These are phyloP conservation scores for Accipiter cooperii DNA, from an alignment of 2,113 vertebrate species.

Conservation along the genomic window DNA sequence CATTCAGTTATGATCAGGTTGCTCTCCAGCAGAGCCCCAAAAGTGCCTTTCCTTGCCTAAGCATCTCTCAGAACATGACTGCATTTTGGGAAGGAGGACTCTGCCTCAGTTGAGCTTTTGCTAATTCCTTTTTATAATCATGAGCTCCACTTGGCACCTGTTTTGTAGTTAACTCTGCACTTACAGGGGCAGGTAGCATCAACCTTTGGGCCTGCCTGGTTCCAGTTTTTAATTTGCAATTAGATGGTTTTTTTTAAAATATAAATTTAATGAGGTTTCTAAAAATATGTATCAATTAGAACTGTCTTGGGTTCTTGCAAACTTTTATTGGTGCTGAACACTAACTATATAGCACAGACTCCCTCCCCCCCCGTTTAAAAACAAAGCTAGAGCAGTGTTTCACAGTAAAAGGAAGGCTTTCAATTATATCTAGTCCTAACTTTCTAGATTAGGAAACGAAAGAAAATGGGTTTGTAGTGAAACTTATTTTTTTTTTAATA, in stretches of 20 bases:
- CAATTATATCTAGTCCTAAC: not conserved
- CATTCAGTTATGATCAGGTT: not conserved
- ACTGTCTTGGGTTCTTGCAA: not conserved
- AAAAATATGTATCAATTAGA: not conserved
- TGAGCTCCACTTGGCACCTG: not conserved
- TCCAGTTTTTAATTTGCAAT: not conserved
- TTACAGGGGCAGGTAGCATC: not conserved
- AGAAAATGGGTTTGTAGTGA: constrained; percentile 14
- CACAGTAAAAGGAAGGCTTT: constrained; percentile 7
- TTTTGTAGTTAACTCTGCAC: not conserved
- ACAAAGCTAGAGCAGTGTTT: not conserved
- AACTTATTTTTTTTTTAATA: not conserved
- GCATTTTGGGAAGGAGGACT: constrained; percentile 7
- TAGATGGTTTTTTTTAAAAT: not conserved
- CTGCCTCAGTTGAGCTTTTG: not conserved
- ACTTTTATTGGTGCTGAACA: constrained; percentile 13
- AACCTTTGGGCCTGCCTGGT: not conserved
- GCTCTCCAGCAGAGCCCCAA: constrained; percentile 49
- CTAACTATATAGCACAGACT: not conserved
- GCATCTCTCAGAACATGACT: not conserved
- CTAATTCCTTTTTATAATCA: not conserved
- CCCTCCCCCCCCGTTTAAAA: not conserved
- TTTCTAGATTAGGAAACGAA: constrained; percentile 29
- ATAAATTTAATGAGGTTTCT: not conserved
- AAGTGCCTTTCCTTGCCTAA: constrained; percentile 66